A percentile compares a stretch with the other conserved stretches of the same genome.
phyloP scores from a whole-genome alignment of 2,113 vertebrate species.

The Felis chaus region DNA sequence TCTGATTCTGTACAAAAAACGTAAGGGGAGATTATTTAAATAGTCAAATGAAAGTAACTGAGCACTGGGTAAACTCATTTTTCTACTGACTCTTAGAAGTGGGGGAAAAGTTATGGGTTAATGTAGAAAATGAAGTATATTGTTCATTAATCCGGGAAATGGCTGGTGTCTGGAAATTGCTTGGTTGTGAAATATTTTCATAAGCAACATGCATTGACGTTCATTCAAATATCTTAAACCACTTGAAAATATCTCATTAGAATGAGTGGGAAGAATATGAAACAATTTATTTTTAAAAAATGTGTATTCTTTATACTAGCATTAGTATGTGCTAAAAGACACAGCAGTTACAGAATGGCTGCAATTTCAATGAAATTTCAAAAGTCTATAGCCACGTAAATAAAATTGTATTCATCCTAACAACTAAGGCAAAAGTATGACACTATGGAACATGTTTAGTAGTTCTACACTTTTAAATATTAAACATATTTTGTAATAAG shows the following conservation, averaged over 20 bases:
- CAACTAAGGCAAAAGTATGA: background rate
- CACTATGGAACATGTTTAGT: background rate
- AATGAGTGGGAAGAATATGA: background rate
- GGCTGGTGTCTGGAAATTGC: background rate
- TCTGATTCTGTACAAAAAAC: slow-evolving; percentile 89
- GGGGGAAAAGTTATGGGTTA: background rate
- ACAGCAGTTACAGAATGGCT: background rate
- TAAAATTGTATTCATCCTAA: background rate
- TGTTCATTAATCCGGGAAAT: background rate
- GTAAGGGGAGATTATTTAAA: background rate
- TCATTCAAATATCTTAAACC: background rate
- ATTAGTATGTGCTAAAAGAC: background rate
- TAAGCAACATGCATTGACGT: background rate
- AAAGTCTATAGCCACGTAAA: background rate
- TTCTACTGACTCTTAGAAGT: background rate
- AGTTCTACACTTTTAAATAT: background rate
- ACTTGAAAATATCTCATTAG: background rate
- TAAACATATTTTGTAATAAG: background rate
- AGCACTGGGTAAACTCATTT: background rate
- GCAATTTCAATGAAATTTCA: slow-evolving; percentile 29
- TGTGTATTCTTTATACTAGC: background rate
- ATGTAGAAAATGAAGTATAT: slow-evolving; percentile 23
- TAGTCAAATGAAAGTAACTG: background rate
- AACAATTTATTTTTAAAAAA: background rate
- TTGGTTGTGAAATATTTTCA: slow-evolving; percentile 13